Evolutionary conservation across 2,113 vertebrate species (phyloP), one percentile per base, ranked within the genome.

Genomic region (Morone chrysops): DNA sequence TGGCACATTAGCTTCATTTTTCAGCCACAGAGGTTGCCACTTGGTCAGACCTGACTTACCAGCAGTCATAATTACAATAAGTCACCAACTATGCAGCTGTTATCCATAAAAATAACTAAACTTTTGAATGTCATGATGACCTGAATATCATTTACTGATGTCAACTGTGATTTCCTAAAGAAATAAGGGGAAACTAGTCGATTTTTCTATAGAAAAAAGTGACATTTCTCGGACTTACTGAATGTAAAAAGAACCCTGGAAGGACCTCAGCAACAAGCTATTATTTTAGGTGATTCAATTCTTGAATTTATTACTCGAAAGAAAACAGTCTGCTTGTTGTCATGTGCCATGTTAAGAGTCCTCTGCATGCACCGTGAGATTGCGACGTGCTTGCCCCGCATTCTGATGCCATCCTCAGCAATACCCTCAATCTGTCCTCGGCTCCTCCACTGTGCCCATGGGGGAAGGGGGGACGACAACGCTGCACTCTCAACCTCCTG

Each of bases 401-500:
- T 50, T 59, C 14, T 5, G n/a, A 68, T 41, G 25, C 25, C 16
- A 73, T 78, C 59, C 57, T 16, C 31, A 62, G 10, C 53, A 17
- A 43, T 65, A 68, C 73, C 76, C 41, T 68, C 69, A 78, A 72
- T 68, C 57, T 74, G 82, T 75, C 77, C 25, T 65, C 61, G 8
- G 47, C 65, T 76, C 69, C 12, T 61, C 76, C 36, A 43, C 48
- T 63, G 43, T 13, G 69, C 60, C 80, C 51, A n/a, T 57, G 61
- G 78, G 66, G 60, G 31, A 31, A 31, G 31, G 31, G 31, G 3
- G 2, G 31, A 31, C 31, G 31, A 18, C 47, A n/a, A 6, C 2
- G 45, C 50, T 67, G 47, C 40, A 17, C 56, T 73, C 59, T 65
- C 67, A 54, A 50, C 73, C 70, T 83, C 57, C 54, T 77, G 57